phyloP scores from a whole-genome alignment of 2,113 vertebrate species.

The Calidris pygmaea region DNA sequence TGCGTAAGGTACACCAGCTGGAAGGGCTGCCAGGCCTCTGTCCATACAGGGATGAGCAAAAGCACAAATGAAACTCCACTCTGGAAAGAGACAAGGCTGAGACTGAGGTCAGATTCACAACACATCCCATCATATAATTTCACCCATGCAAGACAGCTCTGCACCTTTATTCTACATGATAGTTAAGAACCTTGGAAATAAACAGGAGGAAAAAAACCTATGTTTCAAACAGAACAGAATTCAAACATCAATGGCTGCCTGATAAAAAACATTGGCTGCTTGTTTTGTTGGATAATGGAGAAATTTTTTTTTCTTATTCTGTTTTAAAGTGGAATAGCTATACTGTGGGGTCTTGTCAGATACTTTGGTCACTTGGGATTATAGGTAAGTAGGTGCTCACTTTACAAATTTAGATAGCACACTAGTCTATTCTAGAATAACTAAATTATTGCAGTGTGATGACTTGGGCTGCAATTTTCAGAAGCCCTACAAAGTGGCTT shows the following conservation, averaged over 20 bases:
- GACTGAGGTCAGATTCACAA: neutral
- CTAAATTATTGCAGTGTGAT: neutral
- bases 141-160: neutral
- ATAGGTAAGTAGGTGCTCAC: neutral
- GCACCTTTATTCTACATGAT: neutral
- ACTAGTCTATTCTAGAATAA: neutral
- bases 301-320: neutral
- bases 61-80: neutral
- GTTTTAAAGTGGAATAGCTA: neutral
- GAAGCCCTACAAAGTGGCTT: neutral
- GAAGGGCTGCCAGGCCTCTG: neutral
- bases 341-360: neutral
- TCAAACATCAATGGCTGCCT: neutral
- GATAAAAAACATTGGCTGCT: neutral
- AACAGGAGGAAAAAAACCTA: neutral
- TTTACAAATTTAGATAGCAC: neutral
- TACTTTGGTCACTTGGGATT: neutral
- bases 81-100: neutral
- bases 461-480: neutral
- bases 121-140: neutral
- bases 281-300: neutral
- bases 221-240: neutral
- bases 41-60: neutral
- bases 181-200: neutral
- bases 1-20: neutral